These are phyloP conservation scores for Toxostoma redivivum DNA, from an alignment of 2,113 vertebrate genomes.

Conservation along the genomic window DNA sequence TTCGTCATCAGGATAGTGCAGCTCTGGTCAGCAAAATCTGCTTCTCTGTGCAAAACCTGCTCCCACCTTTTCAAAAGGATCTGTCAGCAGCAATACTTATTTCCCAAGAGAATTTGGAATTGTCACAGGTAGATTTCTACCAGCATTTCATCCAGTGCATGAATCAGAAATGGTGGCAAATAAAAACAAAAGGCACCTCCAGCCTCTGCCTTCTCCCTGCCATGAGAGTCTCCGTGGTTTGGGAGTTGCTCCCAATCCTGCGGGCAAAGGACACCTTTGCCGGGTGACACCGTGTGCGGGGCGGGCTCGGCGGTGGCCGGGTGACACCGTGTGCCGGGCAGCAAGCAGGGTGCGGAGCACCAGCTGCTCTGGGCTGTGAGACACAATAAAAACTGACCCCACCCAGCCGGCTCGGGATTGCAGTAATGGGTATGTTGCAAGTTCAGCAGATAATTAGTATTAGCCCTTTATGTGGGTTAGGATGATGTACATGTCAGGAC, in stretches of 20 bases:
- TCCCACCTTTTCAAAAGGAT: slow-evolving; percentile 12
- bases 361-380: background rate
- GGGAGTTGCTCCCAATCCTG: background rate
- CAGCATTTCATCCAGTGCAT: background rate
- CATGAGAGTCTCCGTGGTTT: fast-evolving
- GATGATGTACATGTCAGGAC: background rate
- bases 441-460: background rate
- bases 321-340: background rate
- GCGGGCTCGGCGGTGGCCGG: fast-evolving
- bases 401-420: background rate
- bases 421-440: background rate
- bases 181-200: background rate
- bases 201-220: background rate
- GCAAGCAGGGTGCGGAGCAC: background rate
- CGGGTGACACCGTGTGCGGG: too few species aligned
- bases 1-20: slow-evolving; percentile 28
- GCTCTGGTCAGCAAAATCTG: slow-evolving; percentile 31
- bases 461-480: background rate
- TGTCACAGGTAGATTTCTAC: background rate
- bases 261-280: fast-evolving
- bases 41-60: slow-evolving; percentile 29
- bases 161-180: background rate
- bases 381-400: background rate
- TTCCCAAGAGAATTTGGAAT: background rate
- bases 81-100: background rate